Percentiles rank a stretch among this genome's conserved stretches.
Conservation (phyloP, 2,888 invertebrate species). For the Nomada ruficornis region DNA sequence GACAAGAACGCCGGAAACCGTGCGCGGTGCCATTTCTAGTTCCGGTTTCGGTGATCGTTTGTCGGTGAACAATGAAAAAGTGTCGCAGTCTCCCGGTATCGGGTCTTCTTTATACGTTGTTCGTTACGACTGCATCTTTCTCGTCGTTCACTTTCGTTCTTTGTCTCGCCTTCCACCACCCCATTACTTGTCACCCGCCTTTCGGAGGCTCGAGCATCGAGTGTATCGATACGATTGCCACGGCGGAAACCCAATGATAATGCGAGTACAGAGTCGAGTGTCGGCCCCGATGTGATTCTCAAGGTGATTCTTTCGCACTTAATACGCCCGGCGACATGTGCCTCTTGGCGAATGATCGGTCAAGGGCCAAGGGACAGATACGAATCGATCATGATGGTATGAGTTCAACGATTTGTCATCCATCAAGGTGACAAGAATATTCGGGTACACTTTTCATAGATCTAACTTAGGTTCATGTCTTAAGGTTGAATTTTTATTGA, state of each 20-base stretch:
- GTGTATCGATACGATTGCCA: slow-evolving; percentile 55
- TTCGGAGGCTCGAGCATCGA: slow-evolving; percentile 46
- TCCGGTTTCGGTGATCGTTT: slow-evolving; percentile 60
- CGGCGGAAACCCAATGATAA: slow-evolving; percentile 64
- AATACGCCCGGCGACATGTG: slow-evolving; percentile 33
- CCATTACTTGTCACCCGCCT: slow-evolving; percentile 6
- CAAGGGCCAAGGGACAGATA: slow-evolving; percentile 48
- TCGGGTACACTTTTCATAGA: too few species aligned
- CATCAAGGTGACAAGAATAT: slow-evolving; percentile 18
- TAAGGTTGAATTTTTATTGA: too few species aligned
- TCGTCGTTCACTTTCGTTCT: slow-evolving; percentile 55
- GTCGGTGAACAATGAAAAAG: slow-evolving; percentile 75
- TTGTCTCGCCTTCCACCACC: slow-evolving; percentile 51
- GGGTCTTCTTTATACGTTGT: slow-evolving; percentile 79
- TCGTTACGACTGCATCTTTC: slow-evolving; percentile 55
- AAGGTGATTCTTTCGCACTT: slow-evolving; percentile 54
- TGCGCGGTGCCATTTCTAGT: slow-evolving; percentile 36
- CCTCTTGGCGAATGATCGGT: slow-evolving; percentile 23
- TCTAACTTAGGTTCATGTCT: too few species aligned
- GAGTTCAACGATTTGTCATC: slow-evolving; percentile 18
- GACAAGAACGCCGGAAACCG: slow-evolving; percentile 11
- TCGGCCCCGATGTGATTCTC: slow-evolving; percentile 55
- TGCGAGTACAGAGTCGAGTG: slow-evolving; percentile 25
- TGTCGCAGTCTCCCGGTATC: slow-evolving; percentile 72
- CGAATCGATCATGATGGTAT: slow-evolving; percentile 22